Conservation (phyloP, 1,140 invertebrate genomes). For the Leptinotarsa texana region DNA sequence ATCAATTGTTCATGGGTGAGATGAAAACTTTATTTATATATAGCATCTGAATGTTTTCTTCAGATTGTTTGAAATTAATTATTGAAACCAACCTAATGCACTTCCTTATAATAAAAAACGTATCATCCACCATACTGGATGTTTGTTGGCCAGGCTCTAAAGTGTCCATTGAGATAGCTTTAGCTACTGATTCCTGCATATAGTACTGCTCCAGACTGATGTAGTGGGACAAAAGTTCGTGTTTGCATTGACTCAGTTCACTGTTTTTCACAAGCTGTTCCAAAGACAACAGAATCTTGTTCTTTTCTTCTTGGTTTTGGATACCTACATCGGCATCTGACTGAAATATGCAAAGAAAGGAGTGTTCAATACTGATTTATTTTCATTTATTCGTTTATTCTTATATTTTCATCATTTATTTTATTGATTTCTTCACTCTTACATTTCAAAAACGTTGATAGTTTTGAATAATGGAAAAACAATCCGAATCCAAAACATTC, state of each 20-base stretch:
- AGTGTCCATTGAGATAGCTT: constrained; percentile 88
- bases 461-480: too few species aligned
- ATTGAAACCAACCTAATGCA: constrained; percentile 74
- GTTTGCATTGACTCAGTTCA: constrained; percentile 81
- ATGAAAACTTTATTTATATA: too few species aligned
- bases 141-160: constrained; percentile 70
- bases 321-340: constrained; percentile 71
- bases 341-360: constrained; percentile 54
- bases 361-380: too few species aligned
- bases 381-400: too few species aligned
- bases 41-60: too few species aligned
- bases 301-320: constrained; percentile 61
- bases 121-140: constrained; percentile 95
- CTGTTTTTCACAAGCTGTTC: constrained; percentile 75
- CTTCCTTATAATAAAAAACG: constrained; percentile 97
- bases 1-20: too few species aligned
- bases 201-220: constrained; percentile 93
- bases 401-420: too few species aligned
- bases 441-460: too few species aligned
- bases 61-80: too few species aligned
- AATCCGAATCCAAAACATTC: too few species aligned
- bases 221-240: constrained; percentile 90
- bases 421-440: too few species aligned
- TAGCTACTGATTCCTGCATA: constrained; percentile 92
- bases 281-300: constrained; percentile 63